phyloP scores from a whole-genome alignment of 2,888 invertebrate genomes.

The Cabera pusaria region DNA sequence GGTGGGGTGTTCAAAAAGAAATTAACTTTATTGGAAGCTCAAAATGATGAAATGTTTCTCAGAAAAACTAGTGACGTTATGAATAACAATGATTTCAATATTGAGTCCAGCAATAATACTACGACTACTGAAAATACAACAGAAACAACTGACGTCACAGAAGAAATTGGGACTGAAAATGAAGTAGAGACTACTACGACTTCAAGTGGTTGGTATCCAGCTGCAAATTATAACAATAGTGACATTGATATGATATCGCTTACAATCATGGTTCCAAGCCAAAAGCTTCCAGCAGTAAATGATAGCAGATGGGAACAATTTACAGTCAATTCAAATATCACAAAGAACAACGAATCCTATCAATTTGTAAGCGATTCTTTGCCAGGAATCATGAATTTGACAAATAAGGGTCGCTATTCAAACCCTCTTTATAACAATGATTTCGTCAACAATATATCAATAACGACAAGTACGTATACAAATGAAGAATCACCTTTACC shows the following conservation, averaged over 20 bases:
- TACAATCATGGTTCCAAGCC: constrained; percentile 22
- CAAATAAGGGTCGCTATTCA: constrained; percentile 47
- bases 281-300: constrained; percentile 28
- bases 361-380: constrained; percentile 17
- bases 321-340: constrained; percentile 33
- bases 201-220: constrained; percentile 16
- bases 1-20: constrained; percentile 19
- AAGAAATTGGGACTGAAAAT: constrained; percentile 20
- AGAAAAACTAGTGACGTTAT: constrained; percentile 4
- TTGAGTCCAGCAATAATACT: background rate
- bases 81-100: constrained; percentile 4
- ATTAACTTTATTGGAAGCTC: constrained; percentile 6
- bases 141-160: constrained; percentile 1
- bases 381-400: constrained; percentile 30
- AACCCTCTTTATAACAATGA: constrained; percentile 51
- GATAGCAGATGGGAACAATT: constrained; percentile 43
- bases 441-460: constrained; percentile 59
- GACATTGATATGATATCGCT: constrained; percentile 18
- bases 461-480: constrained; percentile 62
- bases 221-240: constrained; percentile 19
- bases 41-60: constrained; percentile 1
- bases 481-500: constrained; percentile 51
- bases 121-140: constrained; percentile 9
- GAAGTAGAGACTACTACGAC: constrained; percentile 9
- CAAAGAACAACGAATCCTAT: constrained; percentile 9